Base-by-base conservation (phyloP, 2,888 invertebrate genomes). In the Metacarcinus magister region DNA sequence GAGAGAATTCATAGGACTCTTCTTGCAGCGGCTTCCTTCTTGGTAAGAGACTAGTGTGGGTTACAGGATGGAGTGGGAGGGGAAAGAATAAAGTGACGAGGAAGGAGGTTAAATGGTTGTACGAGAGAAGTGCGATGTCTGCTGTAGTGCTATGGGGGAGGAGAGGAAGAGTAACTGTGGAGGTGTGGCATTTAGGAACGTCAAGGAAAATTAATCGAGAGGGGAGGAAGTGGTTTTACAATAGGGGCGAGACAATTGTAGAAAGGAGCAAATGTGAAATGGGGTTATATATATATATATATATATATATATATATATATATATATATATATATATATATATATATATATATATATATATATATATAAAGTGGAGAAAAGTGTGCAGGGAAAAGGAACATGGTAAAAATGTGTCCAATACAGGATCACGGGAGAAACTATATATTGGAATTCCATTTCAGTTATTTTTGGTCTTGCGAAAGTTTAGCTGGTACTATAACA, bases 331-430 rank as follows among this genome's bases (percentile, higher is more conserved):
- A 39, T 39, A 39, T 39, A 39, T 39, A 39, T 39, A 39, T 39
- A 39, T 39, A 39, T 39, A 39, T 39, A 39, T 39, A 39, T 39
- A 39, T 39, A 54, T 19, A 54, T 19, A 54, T 54, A 19, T 54
- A 54, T 54, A 54, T 13, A 3, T 13, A 13, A 48, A 67, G 67
- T n/a, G 67, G n/a, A n/a, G 23, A 67, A 2, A 7, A n/a, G n/a
- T n/a, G n/a, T 23, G 67, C 67, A 67, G 67, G n/a, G 67, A n/a
- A 67, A 67, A n/a, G 67, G 67, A 7, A 67, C n/a, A 67, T 23
- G 67, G 67, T n/a, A 67, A 67, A n/a, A 67, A n/a, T n/a, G 67
- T 67, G 10, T n/a, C n/a, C n/a, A 67, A n/a, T 67, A 67, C 67
- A 19, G 67, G 3, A 19, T 16, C 7, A n/a, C n/a, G n/a, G 23